Base-by-base conservation (phyloP, 2,797 vertebrate species). In the Adelosebastes latens region DNA sequence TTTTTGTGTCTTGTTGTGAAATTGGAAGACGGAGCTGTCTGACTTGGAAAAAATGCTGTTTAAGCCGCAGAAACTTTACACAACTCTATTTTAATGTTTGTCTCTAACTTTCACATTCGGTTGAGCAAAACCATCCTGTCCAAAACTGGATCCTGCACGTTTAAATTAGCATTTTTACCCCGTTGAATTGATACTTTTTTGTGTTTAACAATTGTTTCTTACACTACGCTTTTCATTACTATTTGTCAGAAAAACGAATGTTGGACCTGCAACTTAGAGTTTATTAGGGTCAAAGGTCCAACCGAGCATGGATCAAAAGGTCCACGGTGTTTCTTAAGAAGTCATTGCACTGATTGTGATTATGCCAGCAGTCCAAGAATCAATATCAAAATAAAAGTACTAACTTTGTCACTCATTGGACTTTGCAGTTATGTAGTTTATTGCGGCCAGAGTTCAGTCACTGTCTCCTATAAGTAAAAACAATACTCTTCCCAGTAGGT, bases 221-320 rank as follows among this genome's bases (percentile, higher is more conserved):
- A 16, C 39, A 16, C 39, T 42, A 42, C 39, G 39, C 39, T 39
- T 36, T 42, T 42, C 39, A 42, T 25, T 31, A 31, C 31, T 7
- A 31, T 7, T 16, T 46, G 14, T 46, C 14, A 46, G 39, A 46
- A 16, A 46, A 46, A 46, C 39, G 6, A 42, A 46, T 16, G 39
- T 46, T 46, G 14, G 39, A 18, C 39, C 39, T 46, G 39, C 39
- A 46, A 5, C 39, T 46, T 14, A 18, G 42, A 46, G 22, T 72
- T 83, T 67, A 68, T 62, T 66, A 42, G 42, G 49, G 25, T 0
- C 71, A 75, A 88, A 89, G 73, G 76, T 85, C 69, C 71, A 81
- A 56, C 14, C 2, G 62, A 18, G 13, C 24, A 5, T 36, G 9
- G 20, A 18, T 46, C 3, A 29, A 46, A 42, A 68, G 3, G 6